These are phyloP conservation scores for Ceuthmochares aereus DNA, from an alignment of 2,113 vertebrate genomes.

Conservation along the genomic window DNA sequence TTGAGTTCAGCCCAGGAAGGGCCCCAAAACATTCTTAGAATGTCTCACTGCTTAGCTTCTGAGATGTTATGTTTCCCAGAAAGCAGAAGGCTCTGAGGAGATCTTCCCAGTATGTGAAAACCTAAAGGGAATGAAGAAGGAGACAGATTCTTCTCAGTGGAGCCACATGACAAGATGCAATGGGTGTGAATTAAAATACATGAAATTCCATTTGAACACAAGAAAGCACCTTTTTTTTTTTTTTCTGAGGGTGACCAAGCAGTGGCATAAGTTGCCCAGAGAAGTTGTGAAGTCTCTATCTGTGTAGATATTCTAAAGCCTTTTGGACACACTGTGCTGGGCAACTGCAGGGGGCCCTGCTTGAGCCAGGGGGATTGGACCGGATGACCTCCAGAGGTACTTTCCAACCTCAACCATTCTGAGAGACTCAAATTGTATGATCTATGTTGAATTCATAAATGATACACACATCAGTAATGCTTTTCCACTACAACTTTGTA, in stretches of 20 bases:
- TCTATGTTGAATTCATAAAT: not conserved
- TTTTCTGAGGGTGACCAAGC: not conserved
- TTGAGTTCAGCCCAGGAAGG: not conserved
- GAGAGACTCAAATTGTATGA: not conserved
- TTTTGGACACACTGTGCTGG: not conserved
- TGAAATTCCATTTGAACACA: not conserved
- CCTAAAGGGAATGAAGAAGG: not conserved
- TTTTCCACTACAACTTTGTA: not conserved
- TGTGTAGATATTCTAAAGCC: not conserved
- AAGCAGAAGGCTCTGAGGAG: not conserved
- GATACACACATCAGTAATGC: not conserved
- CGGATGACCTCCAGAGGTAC: not conserved
- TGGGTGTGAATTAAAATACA: not conserved
- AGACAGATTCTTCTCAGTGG: not conserved
- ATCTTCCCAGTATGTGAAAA: not conserved
- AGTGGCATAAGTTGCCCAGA: not conserved
- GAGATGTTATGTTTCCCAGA: rapidly evolving
- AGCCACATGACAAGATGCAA: not conserved
- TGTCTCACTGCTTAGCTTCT: not conserved
- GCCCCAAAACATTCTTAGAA: not conserved
- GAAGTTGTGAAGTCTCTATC: not conserved
- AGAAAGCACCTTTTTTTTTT: not conserved
- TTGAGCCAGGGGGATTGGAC: not conserved
- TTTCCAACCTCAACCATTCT: not conserved
- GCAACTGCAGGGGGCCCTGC: not conserved